Conservation (phyloP, 2,888 invertebrate genomes). For the Leptodirus hochenwartii region DNA sequence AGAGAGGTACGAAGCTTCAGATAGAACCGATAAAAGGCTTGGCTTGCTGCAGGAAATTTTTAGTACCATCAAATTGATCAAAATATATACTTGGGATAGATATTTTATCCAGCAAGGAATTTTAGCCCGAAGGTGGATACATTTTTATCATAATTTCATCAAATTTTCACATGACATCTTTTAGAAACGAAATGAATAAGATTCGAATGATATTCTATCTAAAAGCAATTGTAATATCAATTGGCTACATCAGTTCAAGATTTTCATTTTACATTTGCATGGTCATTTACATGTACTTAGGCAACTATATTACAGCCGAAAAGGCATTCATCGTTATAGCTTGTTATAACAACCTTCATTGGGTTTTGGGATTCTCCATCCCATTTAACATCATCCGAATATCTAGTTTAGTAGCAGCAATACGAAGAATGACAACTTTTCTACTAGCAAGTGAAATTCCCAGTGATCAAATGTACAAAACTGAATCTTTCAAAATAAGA, state of each 20-base stretch:
- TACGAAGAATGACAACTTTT: slow-evolving; percentile 35
- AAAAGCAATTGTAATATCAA: slow-evolving; percentile 16
- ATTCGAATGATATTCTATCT: slow-evolving; percentile 19
- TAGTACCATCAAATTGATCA: slow-evolving; percentile 65
- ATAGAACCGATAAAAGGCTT: slow-evolving; percentile 63
- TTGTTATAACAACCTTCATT: slow-evolving; percentile 69
- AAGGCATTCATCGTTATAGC: slow-evolving; percentile 77
- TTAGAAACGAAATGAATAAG: slow-evolving; percentile 46
- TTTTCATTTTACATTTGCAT: slow-evolving; percentile 21
- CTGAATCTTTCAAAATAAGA: no score
- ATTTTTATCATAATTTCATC: neutral
- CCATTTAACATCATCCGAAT: slow-evolving; percentile 67
- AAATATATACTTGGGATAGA: slow-evolving; percentile 34
- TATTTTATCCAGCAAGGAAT: slow-evolving; percentile 10
- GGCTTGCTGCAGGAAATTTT: slow-evolving; percentile 82
- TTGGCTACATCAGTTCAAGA: slow-evolving; percentile 19
- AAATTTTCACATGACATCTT: slow-evolving; percentile 13
- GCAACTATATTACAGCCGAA: slow-evolving; percentile 58
- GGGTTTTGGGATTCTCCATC: slow-evolving; percentile 75
- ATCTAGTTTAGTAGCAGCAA: slow-evolving; percentile 58
- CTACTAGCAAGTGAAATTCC: slow-evolving; percentile 8
- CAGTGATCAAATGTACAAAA: no score
- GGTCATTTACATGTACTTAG: slow-evolving; percentile 27
- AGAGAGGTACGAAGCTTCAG: slow-evolving; percentile 8
- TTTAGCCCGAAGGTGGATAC: slow-evolving; percentile 8